Evolutionary conservation across 2,797 vertebrate species (phyloP).

Genomic region (Acrocephalus scirpaceus): DNA sequence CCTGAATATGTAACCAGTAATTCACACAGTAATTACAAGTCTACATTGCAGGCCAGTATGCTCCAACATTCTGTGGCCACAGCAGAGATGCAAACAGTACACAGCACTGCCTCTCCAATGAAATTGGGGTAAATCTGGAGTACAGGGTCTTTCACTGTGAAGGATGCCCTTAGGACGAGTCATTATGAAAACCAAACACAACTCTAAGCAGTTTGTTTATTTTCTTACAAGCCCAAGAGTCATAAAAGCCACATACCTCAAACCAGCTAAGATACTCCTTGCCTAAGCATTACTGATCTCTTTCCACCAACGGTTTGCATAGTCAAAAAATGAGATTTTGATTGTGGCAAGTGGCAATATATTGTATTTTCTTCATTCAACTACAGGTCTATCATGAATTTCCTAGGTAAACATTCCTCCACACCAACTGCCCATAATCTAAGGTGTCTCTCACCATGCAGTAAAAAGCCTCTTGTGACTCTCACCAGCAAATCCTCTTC

Average conservation of each 20-base stretch:
- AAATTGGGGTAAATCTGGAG: rapidly evolving
- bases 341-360: not conserved
- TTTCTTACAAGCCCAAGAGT: not conserved
- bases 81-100: not conserved
- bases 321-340: not conserved
- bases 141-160: rapidly evolving
- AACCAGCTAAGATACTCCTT: rapidly evolving
- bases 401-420: not conserved
- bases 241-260: not conserved
- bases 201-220: not conserved
- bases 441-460: constrained; percentile 42
- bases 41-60: rapidly evolving
- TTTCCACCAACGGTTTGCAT: rapidly evolving
- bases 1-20: not conserved
- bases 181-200: not conserved
- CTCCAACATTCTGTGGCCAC: not conserved
- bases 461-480: not conserved
- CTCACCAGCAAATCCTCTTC: not conserved
- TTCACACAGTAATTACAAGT: not conserved
- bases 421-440: not conserved
- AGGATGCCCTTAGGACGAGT: not conserved
- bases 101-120: rapidly evolving
- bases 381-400: not conserved
- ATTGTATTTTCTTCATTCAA: not conserved
- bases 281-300: not conserved